Conservation (phyloP, 2,113 vertebrate genomes). For the Arothron firmamentum region DNA sequence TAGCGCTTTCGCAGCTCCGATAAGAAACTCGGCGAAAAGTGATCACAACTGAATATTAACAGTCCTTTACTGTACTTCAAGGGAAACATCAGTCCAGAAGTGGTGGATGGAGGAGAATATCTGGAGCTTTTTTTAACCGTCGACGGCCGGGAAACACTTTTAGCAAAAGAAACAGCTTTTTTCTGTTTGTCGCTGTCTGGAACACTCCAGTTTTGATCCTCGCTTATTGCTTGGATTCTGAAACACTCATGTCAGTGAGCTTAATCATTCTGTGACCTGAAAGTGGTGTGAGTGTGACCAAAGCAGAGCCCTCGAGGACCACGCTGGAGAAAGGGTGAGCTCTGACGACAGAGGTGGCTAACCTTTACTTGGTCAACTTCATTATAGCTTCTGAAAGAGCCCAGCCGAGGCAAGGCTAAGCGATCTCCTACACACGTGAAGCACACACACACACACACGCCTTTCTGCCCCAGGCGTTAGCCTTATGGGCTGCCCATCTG, state of each 20-base stretch:
- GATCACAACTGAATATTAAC: slow-evolving; percentile 62
- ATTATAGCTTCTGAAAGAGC: slow-evolving; percentile 52
- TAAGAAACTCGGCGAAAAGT: slow-evolving; percentile 24
- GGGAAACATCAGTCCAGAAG: slow-evolving; percentile 47
- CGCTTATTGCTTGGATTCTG: background rate
- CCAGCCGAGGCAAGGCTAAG: slow-evolving; percentile 35
- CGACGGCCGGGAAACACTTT: slow-evolving; percentile 8
- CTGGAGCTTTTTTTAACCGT: background rate
- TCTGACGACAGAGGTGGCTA: slow-evolving; percentile 46
- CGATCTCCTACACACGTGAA: slow-evolving; percentile 24
- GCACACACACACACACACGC: too few relatives aligned
- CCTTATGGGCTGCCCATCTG: background rate
- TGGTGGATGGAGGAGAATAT: slow-evolving; percentile 44
- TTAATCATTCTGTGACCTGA: slow-evolving; percentile 42
- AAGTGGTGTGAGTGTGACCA: slow-evolving; percentile 50
- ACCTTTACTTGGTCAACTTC: slow-evolving; percentile 60
- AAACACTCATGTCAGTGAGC: slow-evolving; percentile 18
- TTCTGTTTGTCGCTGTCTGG: background rate
- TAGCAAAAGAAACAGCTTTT: slow-evolving; percentile 19
- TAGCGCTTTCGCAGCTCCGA: slow-evolving; percentile 32
- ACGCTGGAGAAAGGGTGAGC: slow-evolving; percentile 60
- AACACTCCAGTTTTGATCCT: slow-evolving; percentile 24
- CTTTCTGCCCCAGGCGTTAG: background rate
- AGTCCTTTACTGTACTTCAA: slow-evolving; percentile 61
- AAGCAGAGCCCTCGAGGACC: slow-evolving; percentile 46